Conservation (phyloP, 1,140 invertebrate genomes). For the Drosophila pachea region DNA sequence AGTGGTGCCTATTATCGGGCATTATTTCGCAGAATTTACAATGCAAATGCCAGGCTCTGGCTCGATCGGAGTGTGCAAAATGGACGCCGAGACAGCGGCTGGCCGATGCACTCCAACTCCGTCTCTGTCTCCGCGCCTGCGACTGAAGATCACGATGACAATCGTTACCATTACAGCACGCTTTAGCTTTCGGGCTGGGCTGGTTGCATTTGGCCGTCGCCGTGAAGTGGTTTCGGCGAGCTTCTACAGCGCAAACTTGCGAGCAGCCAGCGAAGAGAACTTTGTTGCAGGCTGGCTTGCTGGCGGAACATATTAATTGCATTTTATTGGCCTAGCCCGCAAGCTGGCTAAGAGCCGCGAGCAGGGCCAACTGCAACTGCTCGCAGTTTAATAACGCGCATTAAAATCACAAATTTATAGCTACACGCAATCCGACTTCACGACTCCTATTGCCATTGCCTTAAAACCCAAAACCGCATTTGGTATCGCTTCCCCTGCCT, state of each 20-base stretch:
- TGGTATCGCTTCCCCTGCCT: background rate
- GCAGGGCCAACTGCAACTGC: slow-evolving; percentile 35
- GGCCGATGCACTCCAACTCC: slow-evolving; percentile 15
- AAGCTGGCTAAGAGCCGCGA: background rate
- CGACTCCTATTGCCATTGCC: slow-evolving; percentile 52
- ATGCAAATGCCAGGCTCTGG: slow-evolving; percentile 59
- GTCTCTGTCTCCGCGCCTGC: background rate
- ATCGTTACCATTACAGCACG: background rate
- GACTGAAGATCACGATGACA: slow-evolving; percentile 15
- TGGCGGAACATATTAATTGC: slow-evolving; percentile 76
- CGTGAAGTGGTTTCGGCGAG: slow-evolving; percentile 59
- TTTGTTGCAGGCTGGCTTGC: slow-evolving; percentile 71
- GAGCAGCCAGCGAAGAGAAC: slow-evolving; percentile 39
- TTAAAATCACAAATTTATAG: slow-evolving; percentile 75
- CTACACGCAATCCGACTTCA: slow-evolving; percentile 76
- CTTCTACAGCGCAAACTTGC: slow-evolving; percentile 48
- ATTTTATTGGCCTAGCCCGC: slow-evolving; percentile 67
- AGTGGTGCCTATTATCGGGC: slow-evolving; percentile 52
- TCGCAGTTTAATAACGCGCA: slow-evolving; percentile 76
- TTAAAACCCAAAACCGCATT: slow-evolving; percentile 24
- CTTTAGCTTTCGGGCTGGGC: background rate
- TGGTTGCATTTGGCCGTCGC: slow-evolving; percentile 20
- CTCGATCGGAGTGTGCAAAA: slow-evolving; percentile 67
- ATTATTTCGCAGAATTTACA: slow-evolving; percentile 63
- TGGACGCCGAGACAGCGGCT: slow-evolving; percentile 44